A percentile compares a stretch with the other conserved stretches of the same genome.
Conservation (phyloP, 2,797 vertebrate genomes). For the Mycteria americana region DNA sequence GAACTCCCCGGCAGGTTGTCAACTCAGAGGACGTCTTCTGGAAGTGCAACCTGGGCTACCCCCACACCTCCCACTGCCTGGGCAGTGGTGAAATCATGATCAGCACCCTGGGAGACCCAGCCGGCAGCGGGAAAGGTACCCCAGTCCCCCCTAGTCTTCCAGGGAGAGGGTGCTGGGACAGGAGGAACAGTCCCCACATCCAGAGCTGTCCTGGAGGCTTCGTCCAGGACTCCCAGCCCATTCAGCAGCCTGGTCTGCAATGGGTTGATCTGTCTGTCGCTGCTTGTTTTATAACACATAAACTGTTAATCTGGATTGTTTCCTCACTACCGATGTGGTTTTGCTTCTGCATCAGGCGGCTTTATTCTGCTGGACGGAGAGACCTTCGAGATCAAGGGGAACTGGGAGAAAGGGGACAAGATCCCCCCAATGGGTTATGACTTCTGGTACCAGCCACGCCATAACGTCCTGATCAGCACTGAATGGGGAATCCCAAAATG, state of each 20-base stretch:
- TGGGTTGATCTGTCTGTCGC: rapidly evolving
- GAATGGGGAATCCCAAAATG: constrained; percentile 87
- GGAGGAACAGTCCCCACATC: neutral
- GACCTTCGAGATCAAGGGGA: constrained; percentile 88
- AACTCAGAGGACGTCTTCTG: constrained; percentile 82
- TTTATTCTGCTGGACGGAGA: constrained; percentile 89
- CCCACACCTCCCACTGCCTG: constrained; percentile 91
- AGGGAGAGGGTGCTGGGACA: neutral
- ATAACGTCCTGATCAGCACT: constrained; percentile 92
- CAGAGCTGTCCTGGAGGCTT: neutral
- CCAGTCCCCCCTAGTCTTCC: neutral
- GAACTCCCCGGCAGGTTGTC: constrained; percentile 75
- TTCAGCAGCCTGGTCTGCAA: neutral
- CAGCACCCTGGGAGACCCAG: constrained; percentile 85
- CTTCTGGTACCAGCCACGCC: constrained; percentile 95
- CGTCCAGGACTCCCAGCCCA: neutral
- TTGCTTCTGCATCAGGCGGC: constrained; percentile 75
- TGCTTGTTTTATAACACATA: neutral
- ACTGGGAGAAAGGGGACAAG: constrained; percentile 85
- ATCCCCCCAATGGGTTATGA: constrained; percentile 85
- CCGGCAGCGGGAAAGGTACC: constrained; percentile 86
- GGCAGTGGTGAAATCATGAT: constrained; percentile 90
- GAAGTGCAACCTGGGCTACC: constrained; percentile 84
- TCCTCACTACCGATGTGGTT: neutral
- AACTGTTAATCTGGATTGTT: neutral